These are phyloP conservation scores for Aselliscus stoliczkanus DNA, from an alignment of 2,797 vertebrate species.

Conservation along the genomic window DNA sequence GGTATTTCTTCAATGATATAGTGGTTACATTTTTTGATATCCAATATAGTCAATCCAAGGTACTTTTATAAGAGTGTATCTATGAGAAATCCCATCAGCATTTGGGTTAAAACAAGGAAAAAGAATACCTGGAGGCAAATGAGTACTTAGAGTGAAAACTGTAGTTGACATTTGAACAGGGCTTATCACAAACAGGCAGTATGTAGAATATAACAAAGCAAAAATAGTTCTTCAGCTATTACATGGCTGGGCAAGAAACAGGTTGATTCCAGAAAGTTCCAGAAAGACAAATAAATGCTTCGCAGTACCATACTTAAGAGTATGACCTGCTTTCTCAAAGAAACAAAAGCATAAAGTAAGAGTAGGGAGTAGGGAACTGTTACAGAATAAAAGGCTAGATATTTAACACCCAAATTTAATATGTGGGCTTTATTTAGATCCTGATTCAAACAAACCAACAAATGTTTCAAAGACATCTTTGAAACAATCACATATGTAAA, in stretches of 20 bases:
- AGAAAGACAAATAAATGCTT: neutral
- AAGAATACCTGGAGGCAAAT: neutral
- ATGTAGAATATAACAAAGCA: neutral
- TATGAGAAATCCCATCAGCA: neutral
- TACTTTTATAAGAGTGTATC: neutral
- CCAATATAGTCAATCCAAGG: neutral
- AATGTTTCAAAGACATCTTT: neutral
- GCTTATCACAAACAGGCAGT: neutral
- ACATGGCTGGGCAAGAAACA: neutral
- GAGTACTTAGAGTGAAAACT: neutral
- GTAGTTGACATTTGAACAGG: neutral
- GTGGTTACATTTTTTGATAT: neutral
- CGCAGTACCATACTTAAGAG: neutral
- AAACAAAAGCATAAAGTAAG: neutral
- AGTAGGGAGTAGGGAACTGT: neutral
- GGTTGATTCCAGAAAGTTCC: neutral
- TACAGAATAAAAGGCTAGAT: neutral
- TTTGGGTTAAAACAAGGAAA: slow-evolving; percentile 2
- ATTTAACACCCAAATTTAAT: neutral
- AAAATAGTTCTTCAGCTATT: neutral
- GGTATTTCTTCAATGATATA: neutral
- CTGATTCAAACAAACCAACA: neutral
- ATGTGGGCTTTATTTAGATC: neutral
- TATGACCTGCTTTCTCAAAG: neutral
- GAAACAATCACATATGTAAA: neutral